Percentiles rank a stretch among this genome's conserved stretches.
These are phyloP conservation scores for Drosophila eohydei DNA, from an alignment of 2,888 invertebrate species.

Conservation along the genomic window DNA sequence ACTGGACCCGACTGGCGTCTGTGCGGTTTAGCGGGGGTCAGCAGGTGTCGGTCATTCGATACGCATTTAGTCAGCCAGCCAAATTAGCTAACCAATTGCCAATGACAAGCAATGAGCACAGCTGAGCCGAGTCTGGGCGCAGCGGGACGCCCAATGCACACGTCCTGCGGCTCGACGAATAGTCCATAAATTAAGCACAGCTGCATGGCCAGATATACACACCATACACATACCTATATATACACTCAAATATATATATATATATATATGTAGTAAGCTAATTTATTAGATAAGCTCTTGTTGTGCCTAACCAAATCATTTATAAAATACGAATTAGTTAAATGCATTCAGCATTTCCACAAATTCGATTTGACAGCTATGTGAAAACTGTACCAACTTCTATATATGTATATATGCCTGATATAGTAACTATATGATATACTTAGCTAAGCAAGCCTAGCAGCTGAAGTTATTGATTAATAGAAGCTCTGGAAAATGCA, in stretches of 20 bases:
- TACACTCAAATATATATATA: not conserved
- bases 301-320: not conserved
- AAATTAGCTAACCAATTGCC: conserved; percentile 75
- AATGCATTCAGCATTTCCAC: not conserved
- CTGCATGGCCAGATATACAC: not conserved
- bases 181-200: conserved; percentile 15
- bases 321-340: conserved; percentile 6
- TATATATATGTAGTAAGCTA: not conserved
- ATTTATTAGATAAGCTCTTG: too few relatives aligned
- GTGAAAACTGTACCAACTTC: too few relatives aligned
- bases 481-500: too few relatives aligned
- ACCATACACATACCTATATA: not conserved
- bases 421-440: too few relatives aligned
- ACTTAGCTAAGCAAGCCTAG: too few relatives aligned
- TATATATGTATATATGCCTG: too few relatives aligned
- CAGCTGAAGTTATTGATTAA: too few relatives aligned
- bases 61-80: conserved; percentile 50
- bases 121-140: not conserved
- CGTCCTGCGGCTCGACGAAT: conserved; percentile 4
- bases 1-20: not conserved
- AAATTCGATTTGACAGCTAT: not conserved
- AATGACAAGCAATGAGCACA: conserved; percentile 44
- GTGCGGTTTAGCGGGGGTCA: not conserved
- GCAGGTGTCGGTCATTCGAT: conserved; percentile 16
- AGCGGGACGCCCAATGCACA: not conserved